Conservation (phyloP, 2,113 vertebrate genomes). For the Tyto alba region DNA sequence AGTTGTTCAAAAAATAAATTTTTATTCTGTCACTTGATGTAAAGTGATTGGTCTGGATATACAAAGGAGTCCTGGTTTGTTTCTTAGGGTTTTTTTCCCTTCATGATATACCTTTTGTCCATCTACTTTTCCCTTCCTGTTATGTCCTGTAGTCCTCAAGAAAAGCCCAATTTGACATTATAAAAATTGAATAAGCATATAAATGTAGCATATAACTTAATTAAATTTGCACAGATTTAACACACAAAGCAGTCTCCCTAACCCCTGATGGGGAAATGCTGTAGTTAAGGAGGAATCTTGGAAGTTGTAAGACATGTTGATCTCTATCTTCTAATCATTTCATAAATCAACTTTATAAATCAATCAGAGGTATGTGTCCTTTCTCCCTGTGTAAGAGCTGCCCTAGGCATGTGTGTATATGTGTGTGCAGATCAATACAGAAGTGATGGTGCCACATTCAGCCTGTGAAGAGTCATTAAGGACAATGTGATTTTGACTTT, state of each 20-base stretch:
- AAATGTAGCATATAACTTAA: neutral
- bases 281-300: neutral
- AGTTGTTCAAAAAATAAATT: neutral
- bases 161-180: neutral
- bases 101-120: neutral
- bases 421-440: neutral
- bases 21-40: neutral
- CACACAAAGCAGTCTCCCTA: neutral
- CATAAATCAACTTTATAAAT: neutral
- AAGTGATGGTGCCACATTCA: neutral
- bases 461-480: neutral
- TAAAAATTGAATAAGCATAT: neutral
- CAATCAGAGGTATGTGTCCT: neutral
- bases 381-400: neutral
- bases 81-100: neutral
- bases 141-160: neutral
- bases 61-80: neutral
- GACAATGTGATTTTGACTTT: neutral
- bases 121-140: neutral
- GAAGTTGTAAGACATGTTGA: neutral
- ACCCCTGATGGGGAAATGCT: neutral
- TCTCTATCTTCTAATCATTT: neutral
- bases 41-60: neutral
- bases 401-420: rapidly evolving
- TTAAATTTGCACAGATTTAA: neutral